Base-by-base conservation (phyloP, 2,888 invertebrate genomes). In the Pterostichus niger region DNA sequence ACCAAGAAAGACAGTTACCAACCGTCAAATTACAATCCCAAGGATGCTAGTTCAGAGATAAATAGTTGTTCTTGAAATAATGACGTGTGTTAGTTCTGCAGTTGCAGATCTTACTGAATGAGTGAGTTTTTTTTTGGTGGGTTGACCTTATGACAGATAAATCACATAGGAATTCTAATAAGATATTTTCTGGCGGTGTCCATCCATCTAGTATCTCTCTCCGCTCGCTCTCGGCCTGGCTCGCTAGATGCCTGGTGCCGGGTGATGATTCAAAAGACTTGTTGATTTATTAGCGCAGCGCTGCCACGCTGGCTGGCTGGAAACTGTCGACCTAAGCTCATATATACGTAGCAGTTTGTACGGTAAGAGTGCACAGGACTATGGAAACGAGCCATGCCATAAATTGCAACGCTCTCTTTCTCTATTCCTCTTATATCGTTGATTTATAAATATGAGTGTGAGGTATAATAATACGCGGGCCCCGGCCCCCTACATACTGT, bases 361-460 rank as follows among this genome's bases (percentile, higher is more conserved):
- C 61, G 82, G 44, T 10, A 61, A 33, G 87, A 44, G 40, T 86
- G 87, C 90, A 90, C 78, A 54, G 61, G 76, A 75, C 83, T 83
- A 84, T 84, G 84, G 73, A 82, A 84, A 84, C 78, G 77, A 17
- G 40, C 68, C 84, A 77, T 44, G 33, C 59, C 84, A 78, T 64
- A 76, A 73, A 84, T 82, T 83, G 84, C 83, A 52, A 76, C 75
- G 71, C 75, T 79, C 85, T 84, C 85, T 83, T 80, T 83, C 84
- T 87, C 87, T 87, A 87, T 84, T 78, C 79, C 88, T 88, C 87
- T 88, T 89, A 88, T 89, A 90, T 90, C 88, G 90, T 88, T 90
- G 90, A 90, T 90, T 90, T 90, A 90, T 90, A 90, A 90, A 90
- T 90, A 90, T 90, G 90, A 90, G 89, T 90, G 89, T 88, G 87